Base-by-base conservation (phyloP, 2,113 vertebrate species). In the Polypterus bichir region DNA sequence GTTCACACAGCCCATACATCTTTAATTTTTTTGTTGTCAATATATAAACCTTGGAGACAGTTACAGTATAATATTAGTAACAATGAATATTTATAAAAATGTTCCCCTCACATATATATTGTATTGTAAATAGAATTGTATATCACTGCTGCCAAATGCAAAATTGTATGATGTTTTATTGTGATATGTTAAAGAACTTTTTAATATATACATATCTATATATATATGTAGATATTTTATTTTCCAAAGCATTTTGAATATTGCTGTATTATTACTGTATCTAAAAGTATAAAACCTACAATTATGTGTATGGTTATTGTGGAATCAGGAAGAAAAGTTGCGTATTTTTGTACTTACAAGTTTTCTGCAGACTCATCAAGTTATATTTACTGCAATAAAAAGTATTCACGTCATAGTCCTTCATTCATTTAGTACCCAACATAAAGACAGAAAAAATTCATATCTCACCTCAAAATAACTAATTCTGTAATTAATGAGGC, bases 301-400 rank as follows among this genome's bases (percentile, higher is more conserved):
- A 81, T 80, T 83, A 85, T 81, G 81, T 87, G 85, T 86, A 81
- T 81, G 81, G 84, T 80, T 83, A 82, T 81, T 84, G 83, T 87
- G 81, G 77, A 78, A 83, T 71, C 61, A 62, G 57, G 69, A 64
- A 62, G 59, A 84, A 88, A 86, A 82, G 83, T 90, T 83, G 86
- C 90, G 88, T 96, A 93, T 93, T 93, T 94, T 96, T 96, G 85
- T 94, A 93, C 84, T 87, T 92, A 88, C 83, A 82, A 86, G 87
- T 90, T 75, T 75, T 86, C 88, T 93, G 88, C 89, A 91, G 87
- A 83, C 83, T 85, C 86, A 87, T 85, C 79, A 78, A 80, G 73
- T 79, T 81, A 63, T 73, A 74, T 27, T 27, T 27, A 27, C 27
- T 27, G 27, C 27, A 27, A 27, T 27, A 27, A 27, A 27, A 27